Conservation (phyloP, 2,113 vertebrate species). For the Nansenia antarctica region DNA sequence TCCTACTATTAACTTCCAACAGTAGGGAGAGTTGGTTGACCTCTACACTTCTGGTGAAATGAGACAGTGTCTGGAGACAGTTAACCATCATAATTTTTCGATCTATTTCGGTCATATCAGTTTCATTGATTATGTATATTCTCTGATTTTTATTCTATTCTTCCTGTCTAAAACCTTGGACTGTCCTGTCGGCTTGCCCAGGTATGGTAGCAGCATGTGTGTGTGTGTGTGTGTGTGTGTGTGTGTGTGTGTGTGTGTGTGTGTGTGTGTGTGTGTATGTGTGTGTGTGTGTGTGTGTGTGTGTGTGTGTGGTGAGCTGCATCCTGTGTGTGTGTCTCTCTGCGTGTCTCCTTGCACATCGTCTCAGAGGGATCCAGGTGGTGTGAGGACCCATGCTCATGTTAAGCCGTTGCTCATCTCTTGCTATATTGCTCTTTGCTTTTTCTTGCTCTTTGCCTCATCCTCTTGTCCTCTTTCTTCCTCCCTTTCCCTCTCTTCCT, state of each 20-base stretch:
- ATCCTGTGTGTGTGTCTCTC: slow-evolving; percentile 1
- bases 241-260: slow-evolving; percentile 13
- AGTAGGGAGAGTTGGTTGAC: too few relatives aligned
- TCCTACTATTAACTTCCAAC: not conserved
- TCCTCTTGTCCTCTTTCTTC: not conserved
- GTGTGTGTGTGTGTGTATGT: slow-evolving; percentile 12
- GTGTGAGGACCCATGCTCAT: not conserved
- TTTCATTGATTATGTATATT: not conserved
- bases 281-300: too few relatives aligned
- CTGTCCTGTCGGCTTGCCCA: not conserved
- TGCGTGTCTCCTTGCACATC: slow-evolving; percentile 32
- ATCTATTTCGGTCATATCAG: not conserved
- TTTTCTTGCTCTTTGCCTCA: slow-evolving; percentile 4
- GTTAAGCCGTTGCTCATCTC: not conserved
- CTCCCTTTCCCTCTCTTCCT: slow-evolving; percentile 1
- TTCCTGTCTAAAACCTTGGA: not conserved
- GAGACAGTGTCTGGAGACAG: too few relatives aligned
- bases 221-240: slow-evolving; percentile 6
- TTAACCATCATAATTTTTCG: too few relatives aligned
- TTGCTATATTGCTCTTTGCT: slow-evolving; percentile 22
- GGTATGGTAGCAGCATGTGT: not conserved
- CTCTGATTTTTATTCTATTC: not conserved
- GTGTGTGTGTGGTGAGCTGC: too few relatives aligned
- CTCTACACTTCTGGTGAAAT: not conserved
- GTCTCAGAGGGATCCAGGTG: slow-evolving; percentile 46